Conservation (phyloP, 1,140 invertebrate species). For the Drosophila repletoides region DNA sequence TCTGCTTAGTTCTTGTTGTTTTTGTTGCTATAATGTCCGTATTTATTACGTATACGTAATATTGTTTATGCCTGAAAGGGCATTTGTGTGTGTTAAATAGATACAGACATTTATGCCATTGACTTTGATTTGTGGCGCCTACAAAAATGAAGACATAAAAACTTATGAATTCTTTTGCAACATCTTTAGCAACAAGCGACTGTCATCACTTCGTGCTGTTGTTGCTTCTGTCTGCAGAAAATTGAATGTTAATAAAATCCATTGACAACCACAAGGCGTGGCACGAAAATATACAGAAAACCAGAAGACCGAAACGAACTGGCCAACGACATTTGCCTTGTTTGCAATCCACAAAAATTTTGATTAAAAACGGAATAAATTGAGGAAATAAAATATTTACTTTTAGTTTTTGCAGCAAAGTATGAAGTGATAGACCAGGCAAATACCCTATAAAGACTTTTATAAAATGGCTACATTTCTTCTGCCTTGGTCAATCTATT, state of each 20-base stretch:
- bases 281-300: too few relatives aligned
- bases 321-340: too few relatives aligned
- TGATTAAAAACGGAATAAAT: too few relatives aligned
- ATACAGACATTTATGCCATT: slow-evolving; percentile 45
- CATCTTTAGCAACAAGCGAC: slow-evolving; percentile 21
- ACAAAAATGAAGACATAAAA: slow-evolving; percentile 67
- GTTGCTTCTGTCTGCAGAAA: background rate
- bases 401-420: too few relatives aligned
- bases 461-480: too few relatives aligned
- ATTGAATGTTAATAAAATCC: slow-evolving; percentile 2
- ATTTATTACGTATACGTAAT: slow-evolving; percentile 62
- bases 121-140: slow-evolving; percentile 47
- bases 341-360: too few relatives aligned
- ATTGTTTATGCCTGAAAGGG: slow-evolving; percentile 40
- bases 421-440: too few relatives aligned
- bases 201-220: slow-evolving; percentile 35
- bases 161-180: slow-evolving; percentile 49
- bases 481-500: too few relatives aligned
- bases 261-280: slow-evolving; percentile 2
- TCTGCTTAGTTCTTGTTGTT: background rate
- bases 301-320: too few relatives aligned
- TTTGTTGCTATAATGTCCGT: slow-evolving; percentile 48
- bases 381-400: too few relatives aligned
- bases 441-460: too few relatives aligned
- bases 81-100: slow-evolving; percentile 38